Evolutionary conservation across 2,888 invertebrate genomes (phyloP).

Genomic region (Fissipunctia ypsillon): DNA sequence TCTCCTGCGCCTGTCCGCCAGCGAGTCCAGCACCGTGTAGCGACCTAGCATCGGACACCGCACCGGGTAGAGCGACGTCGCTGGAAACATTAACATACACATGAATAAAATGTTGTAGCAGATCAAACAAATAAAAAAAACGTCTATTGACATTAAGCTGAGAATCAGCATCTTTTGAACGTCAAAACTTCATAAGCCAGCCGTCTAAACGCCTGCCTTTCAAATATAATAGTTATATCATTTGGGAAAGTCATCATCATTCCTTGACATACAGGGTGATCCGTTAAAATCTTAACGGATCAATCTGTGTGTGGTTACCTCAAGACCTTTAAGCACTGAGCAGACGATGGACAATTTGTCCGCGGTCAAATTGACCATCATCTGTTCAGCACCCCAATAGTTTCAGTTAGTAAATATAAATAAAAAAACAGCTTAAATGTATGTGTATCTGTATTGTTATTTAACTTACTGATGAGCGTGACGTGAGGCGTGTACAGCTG

Average conservation of each 20-base stretch:
- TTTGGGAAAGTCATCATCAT: neutral
- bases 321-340: neutral
- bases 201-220: no score
- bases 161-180: neutral
- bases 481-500: slow-evolving; percentile 89
- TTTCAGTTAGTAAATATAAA: no score
- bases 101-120: neutral
- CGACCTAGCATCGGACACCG: slow-evolving; percentile 93
- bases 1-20: slow-evolving; percentile 86
- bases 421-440: no score
- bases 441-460: neutral
- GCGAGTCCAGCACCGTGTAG: slow-evolving; percentile 90
- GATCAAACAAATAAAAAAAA: neutral
- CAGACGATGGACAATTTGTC: no score
- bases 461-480: slow-evolving; percentile 92
- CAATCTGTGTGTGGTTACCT: neutral
- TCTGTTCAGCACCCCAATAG: no score
- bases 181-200: no score
- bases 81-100: slow-evolving; percentile 80
- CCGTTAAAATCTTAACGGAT: neutral
- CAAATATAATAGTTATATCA: no score
- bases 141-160: neutral
- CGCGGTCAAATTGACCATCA: no score
- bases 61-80: slow-evolving; percentile 91
- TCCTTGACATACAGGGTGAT: neutral